Evolutionary conservation across 2,797 vertebrate species (phyloP).

Genomic region (Rhincodon typus): DNA sequence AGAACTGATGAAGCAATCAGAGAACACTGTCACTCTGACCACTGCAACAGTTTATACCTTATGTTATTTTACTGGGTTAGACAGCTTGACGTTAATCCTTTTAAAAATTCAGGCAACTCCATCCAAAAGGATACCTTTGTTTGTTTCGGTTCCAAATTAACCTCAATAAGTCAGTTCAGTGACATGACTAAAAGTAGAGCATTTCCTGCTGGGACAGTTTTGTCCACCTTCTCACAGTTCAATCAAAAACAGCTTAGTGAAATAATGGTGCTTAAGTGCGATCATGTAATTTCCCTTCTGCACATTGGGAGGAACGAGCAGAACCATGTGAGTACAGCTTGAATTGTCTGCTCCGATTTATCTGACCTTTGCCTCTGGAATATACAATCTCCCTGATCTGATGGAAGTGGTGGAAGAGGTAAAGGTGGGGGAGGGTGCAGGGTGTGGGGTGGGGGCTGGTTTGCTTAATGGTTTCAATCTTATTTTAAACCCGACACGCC

Average conservation of each 20-base stretch:
- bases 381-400: neutral
- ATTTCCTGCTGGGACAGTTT: conserved; percentile 4
- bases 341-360: neutral
- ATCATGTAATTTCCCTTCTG: neutral
- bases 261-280: conserved; percentile 22
- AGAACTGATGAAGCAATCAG: neutral
- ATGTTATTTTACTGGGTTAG: conserved; percentile 1
- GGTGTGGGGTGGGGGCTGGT: no score
- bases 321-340: neutral
- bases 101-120: neutral
- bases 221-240: conserved; percentile 21
- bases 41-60: conserved; percentile 14
- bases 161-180: neutral
- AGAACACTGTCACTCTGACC: neutral
- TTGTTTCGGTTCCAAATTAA: conserved; percentile 12
- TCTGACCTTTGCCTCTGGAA: neutral
- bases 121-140: conserved; percentile 1
- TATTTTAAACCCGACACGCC: neutral
- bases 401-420: neutral
- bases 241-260: conserved; percentile 36
- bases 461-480: neutral
- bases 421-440: neutral
- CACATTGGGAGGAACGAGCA: neutral
- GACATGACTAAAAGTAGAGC: neutral
- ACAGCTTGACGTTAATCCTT: conserved; percentile 20